Conservation (phyloP, 2,888 invertebrate genomes). For the Macaria notata region DNA sequence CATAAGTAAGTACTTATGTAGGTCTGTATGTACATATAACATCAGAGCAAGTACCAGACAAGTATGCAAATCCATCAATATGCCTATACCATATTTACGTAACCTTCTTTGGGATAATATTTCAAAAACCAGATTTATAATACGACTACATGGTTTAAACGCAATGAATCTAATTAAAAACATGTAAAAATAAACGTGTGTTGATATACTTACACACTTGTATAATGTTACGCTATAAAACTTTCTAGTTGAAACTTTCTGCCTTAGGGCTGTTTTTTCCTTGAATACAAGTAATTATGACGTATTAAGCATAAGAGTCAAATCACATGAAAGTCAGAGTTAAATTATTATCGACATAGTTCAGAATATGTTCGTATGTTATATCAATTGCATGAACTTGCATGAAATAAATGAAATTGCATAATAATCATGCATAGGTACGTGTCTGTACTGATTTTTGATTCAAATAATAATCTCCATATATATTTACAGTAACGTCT, state of each 20-base stretch:
- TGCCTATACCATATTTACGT: conserved; percentile 21
- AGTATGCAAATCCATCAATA: conserved; percentile 23
- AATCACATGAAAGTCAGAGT: no score
- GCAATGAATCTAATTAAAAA: conserved; percentile 19
- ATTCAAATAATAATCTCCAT: no score
- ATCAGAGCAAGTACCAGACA: no score
- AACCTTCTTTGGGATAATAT: conserved; percentile 14
- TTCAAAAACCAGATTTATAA: conserved; percentile 14
- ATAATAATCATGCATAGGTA: no score
- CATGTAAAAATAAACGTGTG: conserved; percentile 11
- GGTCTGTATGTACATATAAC: no score
- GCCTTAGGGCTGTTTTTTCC: conserved; percentile 20
- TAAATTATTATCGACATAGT: no score
- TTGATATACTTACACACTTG: conserved; percentile 8
- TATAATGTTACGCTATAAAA: conserved; percentile 9
- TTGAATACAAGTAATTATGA: conserved; percentile 1
- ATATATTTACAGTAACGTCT: neutral
- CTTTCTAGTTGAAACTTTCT: conserved; percentile 30
- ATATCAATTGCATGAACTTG: no score
- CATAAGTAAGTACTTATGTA: no score
- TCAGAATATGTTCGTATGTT: no score
- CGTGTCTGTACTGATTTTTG: no score
- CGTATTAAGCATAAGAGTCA: neutral
- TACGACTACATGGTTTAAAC: conserved; percentile 9
- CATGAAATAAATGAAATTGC: no score